Base-by-base conservation (phyloP, 2,113 vertebrate genomes). In the Chlamydotis undulata region DNA sequence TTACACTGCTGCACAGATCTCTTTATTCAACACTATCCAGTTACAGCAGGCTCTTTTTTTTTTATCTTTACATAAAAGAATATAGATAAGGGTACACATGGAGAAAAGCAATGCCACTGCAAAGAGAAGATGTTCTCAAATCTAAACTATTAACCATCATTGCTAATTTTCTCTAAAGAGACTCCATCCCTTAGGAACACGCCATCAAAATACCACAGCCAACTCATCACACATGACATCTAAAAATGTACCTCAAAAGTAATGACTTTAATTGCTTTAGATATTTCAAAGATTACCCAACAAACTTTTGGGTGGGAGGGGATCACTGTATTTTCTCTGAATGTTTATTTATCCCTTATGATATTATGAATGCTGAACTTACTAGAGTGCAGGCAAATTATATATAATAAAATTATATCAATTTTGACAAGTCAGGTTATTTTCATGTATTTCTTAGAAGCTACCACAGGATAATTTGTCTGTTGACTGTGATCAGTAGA, bases 71-170 rank as follows among this genome's bases (percentile, higher is more conserved):
- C 25, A 57, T 28, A 33, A 71, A 60, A 88, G 21, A 60, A 63
- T 24, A 83, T 19, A 78, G 29, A 8, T 33, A 79, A 82, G 11
- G 15, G 37, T 39, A 16, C 26, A 25, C 0, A 0, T 6, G 8
- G 24, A 90, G 21, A 91, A 92, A 83, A 83, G 15, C 31, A 39
- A 31, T 12, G 24, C 14, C 76, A 52, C 53, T 52, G 70, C 49
- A 56, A 68, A 78, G 23, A 53, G 23, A 65, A 18, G 9, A 60
- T 35, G 59, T 22, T 86, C 43, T 87, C 25, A 52, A 76, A 70
- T 29, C 43, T 61, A 18, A 90, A 39, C 28, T 35, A 47, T 73
- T 33, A 79, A 65, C 9, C 24, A 39, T 7, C 23, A 19, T 3
- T 31, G 31, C 19, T 69, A 22, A 53, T 65, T 59, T 53, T 74